Evolutionary conservation across 92 coral and sea anemone species (phyloP).

Genomic region (Hydrozoanthus gracilis): DNA sequence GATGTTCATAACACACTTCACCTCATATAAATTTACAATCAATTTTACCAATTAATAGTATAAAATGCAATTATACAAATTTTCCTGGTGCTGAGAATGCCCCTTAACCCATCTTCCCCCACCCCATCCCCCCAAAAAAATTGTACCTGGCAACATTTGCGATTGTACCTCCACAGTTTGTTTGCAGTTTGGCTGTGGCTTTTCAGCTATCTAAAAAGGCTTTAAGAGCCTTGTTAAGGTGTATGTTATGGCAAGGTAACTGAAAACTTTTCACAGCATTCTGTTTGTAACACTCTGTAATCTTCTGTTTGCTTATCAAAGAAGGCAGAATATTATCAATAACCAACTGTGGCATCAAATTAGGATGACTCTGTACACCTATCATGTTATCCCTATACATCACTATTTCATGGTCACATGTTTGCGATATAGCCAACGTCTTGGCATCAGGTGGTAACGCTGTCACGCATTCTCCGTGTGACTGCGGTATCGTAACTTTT

Average conservation of each 20-base stretch:
- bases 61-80: too few species aligned
- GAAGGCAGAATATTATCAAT: constrained; percentile 18
- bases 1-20: too few species aligned
- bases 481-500: constrained; percentile 26
- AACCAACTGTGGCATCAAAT: constrained; percentile 33
- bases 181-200: too few species aligned
- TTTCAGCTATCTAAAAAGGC: constrained; percentile 3
- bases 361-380: constrained; percentile 47
- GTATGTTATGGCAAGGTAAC: constrained; percentile 4
- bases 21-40: too few species aligned
- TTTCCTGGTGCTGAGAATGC: too few species aligned
- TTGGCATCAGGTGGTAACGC: constrained; percentile 36
- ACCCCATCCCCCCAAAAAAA: too few species aligned
- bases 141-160: too few species aligned
- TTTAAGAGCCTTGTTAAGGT: constrained; percentile 27
- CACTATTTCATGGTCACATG: constrained; percentile 48
- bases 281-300: constrained; percentile 7
- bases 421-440: constrained; percentile 29
- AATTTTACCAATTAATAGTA: too few species aligned
- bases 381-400: constrained; percentile 45
- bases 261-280: constrained; percentile 17
- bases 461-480: constrained; percentile 49
- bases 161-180: too few species aligned
- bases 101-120: too few species aligned
- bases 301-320: constrained; percentile 1